Conservation (phyloP, 2,888 invertebrate species). For the Autographa pulchrina region DNA sequence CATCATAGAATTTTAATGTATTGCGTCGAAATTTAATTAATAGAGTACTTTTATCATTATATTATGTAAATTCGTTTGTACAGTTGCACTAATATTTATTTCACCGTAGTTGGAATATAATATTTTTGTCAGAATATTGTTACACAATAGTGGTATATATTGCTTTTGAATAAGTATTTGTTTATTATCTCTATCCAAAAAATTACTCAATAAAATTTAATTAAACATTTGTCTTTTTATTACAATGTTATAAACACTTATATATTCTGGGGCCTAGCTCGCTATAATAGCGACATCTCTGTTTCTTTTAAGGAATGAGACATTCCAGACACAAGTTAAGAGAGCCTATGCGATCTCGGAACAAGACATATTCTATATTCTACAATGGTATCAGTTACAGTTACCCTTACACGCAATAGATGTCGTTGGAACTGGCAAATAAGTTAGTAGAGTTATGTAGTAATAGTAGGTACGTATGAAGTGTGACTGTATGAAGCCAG, state of each 20-base stretch:
- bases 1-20: slow-evolving; percentile 59
- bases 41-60: slow-evolving; percentile 64
- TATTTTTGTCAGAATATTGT: slow-evolving; percentile 75
- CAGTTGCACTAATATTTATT: slow-evolving; percentile 78
- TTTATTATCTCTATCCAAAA: slow-evolving; percentile 80
- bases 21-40: slow-evolving; percentile 63
- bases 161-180: slow-evolving; percentile 78
- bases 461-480: too few relatives aligned
- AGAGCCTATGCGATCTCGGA: neutral
- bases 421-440: neutral
- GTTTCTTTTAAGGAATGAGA: neutral
- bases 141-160: slow-evolving; percentile 78
- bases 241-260: neutral
- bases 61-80: slow-evolving; percentile 80
- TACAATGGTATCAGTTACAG: neutral
- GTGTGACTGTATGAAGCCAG: neutral
- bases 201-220: slow-evolving; percentile 84
- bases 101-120: slow-evolving; percentile 72
- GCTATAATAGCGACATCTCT: slow-evolving; percentile 30
- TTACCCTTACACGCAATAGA: neutral
- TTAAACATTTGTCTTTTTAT: slow-evolving; percentile 71
- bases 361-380: neutral
- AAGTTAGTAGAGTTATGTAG: neutral
- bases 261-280: neutral
- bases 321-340: neutral